Evolutionary conservation across 2,888 invertebrate species (phyloP).

Genomic region (Drosophila melanosoma): DNA sequence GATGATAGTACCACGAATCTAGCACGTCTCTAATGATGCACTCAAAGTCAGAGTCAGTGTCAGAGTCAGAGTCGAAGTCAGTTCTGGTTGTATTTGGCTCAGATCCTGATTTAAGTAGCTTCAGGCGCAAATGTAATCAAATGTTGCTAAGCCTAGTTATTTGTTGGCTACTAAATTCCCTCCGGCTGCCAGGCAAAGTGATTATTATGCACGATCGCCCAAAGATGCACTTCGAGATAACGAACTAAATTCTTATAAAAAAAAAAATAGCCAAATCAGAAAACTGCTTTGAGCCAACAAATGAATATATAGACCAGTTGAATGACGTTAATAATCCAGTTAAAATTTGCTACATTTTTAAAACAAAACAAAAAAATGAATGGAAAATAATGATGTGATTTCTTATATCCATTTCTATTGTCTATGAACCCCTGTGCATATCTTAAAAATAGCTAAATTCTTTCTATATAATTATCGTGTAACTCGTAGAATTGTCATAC

Average conservation of each 20-base stretch:
- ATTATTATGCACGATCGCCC: slow-evolving; percentile 51
- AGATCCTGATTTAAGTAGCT: slow-evolving; percentile 24
- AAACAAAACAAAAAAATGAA: neutral
- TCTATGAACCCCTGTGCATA: neutral
- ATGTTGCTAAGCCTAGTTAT: slow-evolving; percentile 63
- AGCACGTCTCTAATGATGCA: slow-evolving; percentile 78
- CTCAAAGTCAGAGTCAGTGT: slow-evolving; percentile 58
- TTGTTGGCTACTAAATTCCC: slow-evolving; percentile 76
- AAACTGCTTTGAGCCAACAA: slow-evolving; percentile 14
- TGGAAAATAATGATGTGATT: slow-evolving; percentile 2
- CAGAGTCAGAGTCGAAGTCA: slow-evolving; percentile 54
- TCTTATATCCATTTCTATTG: slow-evolving; percentile 1
- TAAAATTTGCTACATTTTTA: slow-evolving; percentile 6
- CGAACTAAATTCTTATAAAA: slow-evolving; percentile 42
- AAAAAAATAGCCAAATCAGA: slow-evolving; percentile 28
- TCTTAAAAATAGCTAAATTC: neutral
- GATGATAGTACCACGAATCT: slow-evolving; percentile 53
- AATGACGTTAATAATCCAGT: slow-evolving; percentile 33
- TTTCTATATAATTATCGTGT: neutral
- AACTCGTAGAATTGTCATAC: neutral
- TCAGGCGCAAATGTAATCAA: slow-evolving; percentile 53
- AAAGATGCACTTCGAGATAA: slow-evolving; percentile 35
- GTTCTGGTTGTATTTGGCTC: slow-evolving; percentile 34
- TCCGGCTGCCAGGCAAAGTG: slow-evolving; percentile 62
- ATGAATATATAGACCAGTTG: neutral